Base-by-base conservation (phyloP, 2,888 invertebrate species). In the Calameuta filiformis region DNA sequence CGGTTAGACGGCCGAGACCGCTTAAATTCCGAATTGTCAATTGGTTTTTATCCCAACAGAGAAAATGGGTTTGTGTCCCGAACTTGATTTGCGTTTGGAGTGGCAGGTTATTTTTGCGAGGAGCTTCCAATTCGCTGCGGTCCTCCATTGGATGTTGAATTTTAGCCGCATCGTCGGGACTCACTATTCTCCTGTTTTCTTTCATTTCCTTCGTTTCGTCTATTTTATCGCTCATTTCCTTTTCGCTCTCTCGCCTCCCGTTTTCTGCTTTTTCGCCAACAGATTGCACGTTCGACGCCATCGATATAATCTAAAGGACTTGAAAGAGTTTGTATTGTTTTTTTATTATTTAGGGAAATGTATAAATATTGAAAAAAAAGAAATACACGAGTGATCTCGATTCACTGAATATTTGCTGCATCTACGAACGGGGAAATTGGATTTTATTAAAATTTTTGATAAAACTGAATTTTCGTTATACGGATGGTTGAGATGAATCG, bases 91-190 rank as follows among this genome's bases (percentile, higher is more conserved):
- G 79, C 80, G 71, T 81, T 81, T 79, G 76, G 81, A 83, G 80
- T 83, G 84, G 79, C 82, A 82, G 84, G 82, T 83, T 86, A 86
- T 86, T 85, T 85, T 85, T 81, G 81, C 75, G 74, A 15, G n/a
- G 80, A 75, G 75, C 73, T 69, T 56, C 23, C 40, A 23, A 56
- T 56, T 56, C 40, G 23, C 4, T 56, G 40, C 15, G 40, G 40
- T 56, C 23, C 40, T 23, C 40, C 40, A 56, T 23, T 56, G 40
- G 40, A 56, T 15, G 23, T 56, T 56, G 40, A 56, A 56, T 56
- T 56, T 23, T 56, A 56, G 40, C 40, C 40, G 40, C 40, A 23
- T 56, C 40, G 2, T 56, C 40, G 40, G 40, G 40, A 56, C 40
- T 9, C 23, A 15, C 40, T 23, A 6, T 56, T 56, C 40, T 56